Percentiles rank a stretch among this genome's conserved stretches.
These are phyloP conservation scores for Flexamia atlantica DNA, from an alignment of 2,888 invertebrate genomes.

Conservation along the genomic window DNA sequence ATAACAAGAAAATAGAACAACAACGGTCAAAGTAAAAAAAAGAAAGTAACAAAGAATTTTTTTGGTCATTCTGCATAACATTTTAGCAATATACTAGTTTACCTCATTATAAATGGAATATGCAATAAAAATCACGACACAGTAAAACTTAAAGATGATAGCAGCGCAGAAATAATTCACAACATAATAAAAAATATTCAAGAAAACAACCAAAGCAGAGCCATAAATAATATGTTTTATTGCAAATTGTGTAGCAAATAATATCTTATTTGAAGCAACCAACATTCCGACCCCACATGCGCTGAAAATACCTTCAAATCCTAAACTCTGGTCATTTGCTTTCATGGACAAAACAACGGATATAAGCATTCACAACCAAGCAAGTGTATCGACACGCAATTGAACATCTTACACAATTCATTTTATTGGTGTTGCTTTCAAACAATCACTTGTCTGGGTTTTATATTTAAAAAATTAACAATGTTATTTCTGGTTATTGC, in stretches of 20 bases:
- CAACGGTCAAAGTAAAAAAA: no score
- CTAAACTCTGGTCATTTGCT: slow-evolving; percentile 67
- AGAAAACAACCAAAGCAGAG: background rate
- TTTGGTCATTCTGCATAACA: no score
- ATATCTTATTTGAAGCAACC: background rate
- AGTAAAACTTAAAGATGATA: no score
- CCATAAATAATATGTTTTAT: background rate
- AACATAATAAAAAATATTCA: background rate
- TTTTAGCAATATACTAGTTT: no score
- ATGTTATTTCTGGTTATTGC: no score
- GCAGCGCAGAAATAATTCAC: background rate
- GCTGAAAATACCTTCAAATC: slow-evolving; percentile 75
- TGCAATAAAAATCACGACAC: no score
- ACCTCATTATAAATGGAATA: no score
- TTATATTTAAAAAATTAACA: no score
- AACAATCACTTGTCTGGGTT: no score
- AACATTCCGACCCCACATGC: slow-evolving; percentile 37
- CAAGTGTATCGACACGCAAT: background rate
- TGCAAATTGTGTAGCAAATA: background rate
- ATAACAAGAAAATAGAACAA: no score
- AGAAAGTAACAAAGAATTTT: no score
- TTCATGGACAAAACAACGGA: slow-evolving; percentile 60
- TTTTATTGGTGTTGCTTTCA: no score
- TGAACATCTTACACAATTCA: background rate
- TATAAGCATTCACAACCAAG: slow-evolving; percentile 55